These are phyloP conservation scores for Procavia capensis DNA, from an alignment of 2,113 vertebrate genomes.

Conservation along the genomic window DNA sequence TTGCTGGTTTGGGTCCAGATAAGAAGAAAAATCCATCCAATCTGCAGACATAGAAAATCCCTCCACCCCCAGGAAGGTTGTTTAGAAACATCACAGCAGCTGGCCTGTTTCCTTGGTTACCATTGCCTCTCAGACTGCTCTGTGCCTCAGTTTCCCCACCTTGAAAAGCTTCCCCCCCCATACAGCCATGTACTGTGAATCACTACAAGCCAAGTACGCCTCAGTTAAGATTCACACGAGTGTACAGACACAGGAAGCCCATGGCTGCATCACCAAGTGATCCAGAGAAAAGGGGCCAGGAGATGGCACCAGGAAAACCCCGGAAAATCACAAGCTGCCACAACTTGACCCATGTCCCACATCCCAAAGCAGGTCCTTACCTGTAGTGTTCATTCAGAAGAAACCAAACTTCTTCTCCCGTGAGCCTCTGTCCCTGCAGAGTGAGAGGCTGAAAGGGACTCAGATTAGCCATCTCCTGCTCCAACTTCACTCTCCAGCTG, in stretches of 20 bases:
- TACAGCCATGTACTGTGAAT: rapidly evolving
- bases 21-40: neutral
- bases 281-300: no score
- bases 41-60: neutral
- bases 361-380: neutral
- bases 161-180: neutral
- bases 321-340: neutral
- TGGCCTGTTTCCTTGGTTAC: rapidly evolving
- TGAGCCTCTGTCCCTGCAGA: neutral
- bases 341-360: no score
- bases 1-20: neutral
- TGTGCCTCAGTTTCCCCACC: no score
- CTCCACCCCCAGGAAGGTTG: neutral
- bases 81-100: neutral
- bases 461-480: neutral
- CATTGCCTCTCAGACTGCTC: neutral
- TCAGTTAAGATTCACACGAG: neutral
- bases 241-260: neutral
- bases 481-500: neutral
- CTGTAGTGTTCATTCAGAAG: no score
- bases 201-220: neutral
- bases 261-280: neutral
- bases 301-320: neutral
- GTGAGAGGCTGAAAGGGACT: rapidly evolving
- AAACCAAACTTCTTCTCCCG: no score